Evolutionary conservation across 30 jellyfish, hydroid and myxozoan species (phyloP), one percentile per base, ranked within the genome.

Genomic region (Hydractinia echinata): DNA sequence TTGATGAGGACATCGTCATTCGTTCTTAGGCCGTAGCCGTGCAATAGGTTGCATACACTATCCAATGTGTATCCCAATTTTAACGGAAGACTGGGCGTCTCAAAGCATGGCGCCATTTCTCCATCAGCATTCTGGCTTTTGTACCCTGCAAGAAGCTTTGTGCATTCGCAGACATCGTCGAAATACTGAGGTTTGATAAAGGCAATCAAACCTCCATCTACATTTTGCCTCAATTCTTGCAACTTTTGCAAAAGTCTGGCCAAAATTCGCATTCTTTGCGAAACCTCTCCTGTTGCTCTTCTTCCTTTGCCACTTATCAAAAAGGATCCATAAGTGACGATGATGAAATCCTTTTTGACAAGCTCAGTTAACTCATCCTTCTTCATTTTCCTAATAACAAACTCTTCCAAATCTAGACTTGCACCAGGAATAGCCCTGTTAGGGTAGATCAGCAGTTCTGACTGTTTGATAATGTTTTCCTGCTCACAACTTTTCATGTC

Each of bases 11-110:
- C 82, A n/a, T 10, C 19, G 62, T 79, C 81, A n/a, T 48, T 79
- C 62, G 44, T 62, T 66, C 44, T 30, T 60, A 79, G 77, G 8
- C 79, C 81, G 8, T 16, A 71, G 16, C 86, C 86, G 49, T 71
- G 66, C 61, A 55, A 21, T 30, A 79, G 81, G 58, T n/a, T 71
- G 15, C 30, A 56, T 44, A 66, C 20, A 15, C 55, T 60, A 7
- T 55, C 67, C 61, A 79, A n/a, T 5, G 81, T 51, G 62, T 79
- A 60, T 30, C 81, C 86, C 16, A 79, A n/a, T 66, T 79, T 79
- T 64, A 56, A 79, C 11, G 81, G 79, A 10, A 56, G 67, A 53
- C 64, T 20, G 18, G 86, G 86, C 86, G 48, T 79, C 18, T 79
- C 58, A 48, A 61, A 79, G 50, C 78, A 53, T 48, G 84, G 61